Conservation (phyloP, 2,888 invertebrate genomes). For the Octodonta nipae region DNA sequence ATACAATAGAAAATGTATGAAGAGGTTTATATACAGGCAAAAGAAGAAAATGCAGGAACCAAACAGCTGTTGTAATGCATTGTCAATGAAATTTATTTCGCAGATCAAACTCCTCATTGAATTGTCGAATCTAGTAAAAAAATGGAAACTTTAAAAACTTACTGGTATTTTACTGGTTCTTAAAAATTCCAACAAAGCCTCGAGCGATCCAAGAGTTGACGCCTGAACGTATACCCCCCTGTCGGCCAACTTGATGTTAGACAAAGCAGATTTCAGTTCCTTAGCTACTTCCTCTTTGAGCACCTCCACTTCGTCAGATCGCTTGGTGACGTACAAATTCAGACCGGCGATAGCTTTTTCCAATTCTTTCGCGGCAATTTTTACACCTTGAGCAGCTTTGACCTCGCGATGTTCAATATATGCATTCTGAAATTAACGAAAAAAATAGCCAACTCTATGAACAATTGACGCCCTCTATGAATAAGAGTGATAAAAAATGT, state of each 20-base stretch:
- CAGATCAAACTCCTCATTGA: too few species aligned
- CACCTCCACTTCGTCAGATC: slow-evolving; percentile 87
- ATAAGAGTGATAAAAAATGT: slow-evolving; percentile 2
- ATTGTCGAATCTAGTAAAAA: too few species aligned
- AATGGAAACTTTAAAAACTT: too few species aligned
- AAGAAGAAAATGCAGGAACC: too few species aligned
- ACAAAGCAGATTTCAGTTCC: slow-evolving; percentile 78
- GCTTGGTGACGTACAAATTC: slow-evolving; percentile 80
- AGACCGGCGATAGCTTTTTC: slow-evolving; percentile 96
- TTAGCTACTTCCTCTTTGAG: slow-evolving; percentile 71
- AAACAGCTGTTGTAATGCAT: too few species aligned
- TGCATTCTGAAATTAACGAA: slow-evolving; percentile 55
- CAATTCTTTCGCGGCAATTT: slow-evolving; percentile 93
- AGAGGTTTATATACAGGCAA: too few species aligned
- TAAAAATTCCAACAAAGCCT: slow-evolving; percentile 89
- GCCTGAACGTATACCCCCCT: slow-evolving; percentile 98
- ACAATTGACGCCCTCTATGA: too few species aligned
- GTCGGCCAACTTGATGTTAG: slow-evolving; percentile 79
- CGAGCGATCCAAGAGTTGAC: slow-evolving; percentile 95
- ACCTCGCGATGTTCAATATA: slow-evolving; percentile 92
- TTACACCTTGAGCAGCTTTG: slow-evolving; percentile 93
- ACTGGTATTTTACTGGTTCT: slow-evolving; percentile 86
- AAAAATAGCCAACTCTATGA: too few species aligned
- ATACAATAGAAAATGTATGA: too few species aligned
- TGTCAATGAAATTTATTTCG: too few species aligned